phyloP scores from a whole-genome alignment of 2,113 vertebrate genomes.

The Clarias batrachus region DNA sequence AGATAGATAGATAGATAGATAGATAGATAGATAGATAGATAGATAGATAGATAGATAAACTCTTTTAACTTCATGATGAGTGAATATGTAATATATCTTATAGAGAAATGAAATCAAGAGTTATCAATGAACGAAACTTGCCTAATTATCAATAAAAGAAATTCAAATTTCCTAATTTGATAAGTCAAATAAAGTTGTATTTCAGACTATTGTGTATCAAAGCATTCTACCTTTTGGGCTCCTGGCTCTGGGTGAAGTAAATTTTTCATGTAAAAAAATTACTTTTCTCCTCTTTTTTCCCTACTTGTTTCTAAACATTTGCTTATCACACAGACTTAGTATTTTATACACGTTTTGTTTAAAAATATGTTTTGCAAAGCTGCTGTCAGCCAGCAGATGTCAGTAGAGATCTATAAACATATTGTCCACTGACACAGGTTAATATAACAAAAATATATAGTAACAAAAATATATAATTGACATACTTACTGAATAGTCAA shows the following conservation, averaged over 20 bases:
- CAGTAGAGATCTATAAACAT: constrained; percentile 21
- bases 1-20: no score
- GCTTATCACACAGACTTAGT: background rate
- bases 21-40: no score
- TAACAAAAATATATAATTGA: background rate
- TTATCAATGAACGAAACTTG: no score
- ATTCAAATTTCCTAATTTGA: background rate
- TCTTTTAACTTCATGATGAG: background rate
- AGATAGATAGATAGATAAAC: no score
- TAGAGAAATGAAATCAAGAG: background rate
- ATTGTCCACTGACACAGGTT: background rate
- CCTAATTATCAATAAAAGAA: background rate
- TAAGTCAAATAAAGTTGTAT: background rate
- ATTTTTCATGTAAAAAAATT: background rate
- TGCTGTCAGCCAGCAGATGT: constrained; percentile 37
- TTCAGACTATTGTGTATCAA: background rate
- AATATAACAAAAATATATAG: background rate
- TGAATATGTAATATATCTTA: background rate
- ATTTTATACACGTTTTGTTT: background rate
- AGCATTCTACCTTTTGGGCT: background rate
- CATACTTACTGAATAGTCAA: background rate
- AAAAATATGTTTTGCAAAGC: background rate
- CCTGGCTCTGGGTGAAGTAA: background rate
- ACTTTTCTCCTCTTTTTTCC: background rate
- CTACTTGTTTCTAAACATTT: background rate